Evolutionary conservation across 2,113 vertebrate genomes (phyloP).

Genomic region (Zosterops pallidus): DNA sequence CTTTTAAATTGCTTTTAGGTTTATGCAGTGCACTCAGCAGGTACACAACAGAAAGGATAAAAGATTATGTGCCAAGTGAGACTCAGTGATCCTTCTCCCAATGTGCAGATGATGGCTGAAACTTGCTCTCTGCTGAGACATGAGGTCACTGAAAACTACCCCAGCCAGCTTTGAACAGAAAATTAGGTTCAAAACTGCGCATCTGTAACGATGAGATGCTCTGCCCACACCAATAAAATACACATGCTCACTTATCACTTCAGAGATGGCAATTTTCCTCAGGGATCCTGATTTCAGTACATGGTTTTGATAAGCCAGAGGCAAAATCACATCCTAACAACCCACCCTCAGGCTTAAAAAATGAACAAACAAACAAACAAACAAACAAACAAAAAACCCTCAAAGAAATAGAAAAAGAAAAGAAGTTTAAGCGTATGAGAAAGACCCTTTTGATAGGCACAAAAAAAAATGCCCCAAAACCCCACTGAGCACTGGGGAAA

Average conservation of each 20-base stretch:
- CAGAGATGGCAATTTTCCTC: background rate
- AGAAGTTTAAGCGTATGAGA: background rate
- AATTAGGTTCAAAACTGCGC: background rate
- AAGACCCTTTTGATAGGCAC: background rate
- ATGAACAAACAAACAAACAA: no score
- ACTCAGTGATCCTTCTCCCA: background rate
- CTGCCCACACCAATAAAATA: background rate
- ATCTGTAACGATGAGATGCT: background rate
- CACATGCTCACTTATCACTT: background rate
- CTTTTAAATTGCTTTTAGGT: background rate
- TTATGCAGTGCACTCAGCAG: background rate
- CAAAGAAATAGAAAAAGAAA: background rate
- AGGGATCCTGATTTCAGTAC: background rate
- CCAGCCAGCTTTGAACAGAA: background rate
- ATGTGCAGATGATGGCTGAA: background rate
- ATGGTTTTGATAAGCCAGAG: background rate
- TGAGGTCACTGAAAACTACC: background rate
- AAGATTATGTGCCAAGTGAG: background rate
- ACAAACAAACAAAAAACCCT: no score
- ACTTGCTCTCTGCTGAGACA: background rate
- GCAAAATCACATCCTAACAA: background rate
- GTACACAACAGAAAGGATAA: background rate
- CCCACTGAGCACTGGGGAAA: background rate
- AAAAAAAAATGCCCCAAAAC: background rate
- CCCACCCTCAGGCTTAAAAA: no score